Percentiles rank a stretch among this genome's conserved stretches.
Evolutionary conservation across 37 sponge, comb jelly and placozoan species (phyloP).

Genomic region (Eunapius fragilis): DNA sequence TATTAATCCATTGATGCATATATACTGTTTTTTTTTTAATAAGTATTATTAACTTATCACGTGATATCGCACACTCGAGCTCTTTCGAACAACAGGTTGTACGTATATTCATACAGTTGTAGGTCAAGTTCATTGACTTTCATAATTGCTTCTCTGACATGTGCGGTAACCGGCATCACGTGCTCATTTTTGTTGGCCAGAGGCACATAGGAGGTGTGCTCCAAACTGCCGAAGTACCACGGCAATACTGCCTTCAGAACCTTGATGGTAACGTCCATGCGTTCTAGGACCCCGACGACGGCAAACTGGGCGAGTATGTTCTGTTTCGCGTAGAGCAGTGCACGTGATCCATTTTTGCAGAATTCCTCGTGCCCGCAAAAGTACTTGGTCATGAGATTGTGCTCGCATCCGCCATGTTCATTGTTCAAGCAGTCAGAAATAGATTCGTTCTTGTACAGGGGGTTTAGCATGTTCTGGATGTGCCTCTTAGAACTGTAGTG

Average conservation of each 20-base stretch:
- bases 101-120: constrained; percentile 68
- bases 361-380: constrained; percentile 82
- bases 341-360: constrained; percentile 59
- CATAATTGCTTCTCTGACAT: constrained; percentile 20
- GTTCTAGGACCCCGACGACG: constrained; percentile 77
- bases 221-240: constrained; percentile 27
- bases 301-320: constrained; percentile 62
- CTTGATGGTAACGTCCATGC: constrained; percentile 46
- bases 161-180: not conserved
- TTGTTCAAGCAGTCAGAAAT: constrained; percentile 52
- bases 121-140: constrained; percentile 68
- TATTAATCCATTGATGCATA: not conserved
- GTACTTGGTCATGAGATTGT: constrained; percentile 84
- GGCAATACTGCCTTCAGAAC: constrained; percentile 57
- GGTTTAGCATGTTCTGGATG: constrained; percentile 54
- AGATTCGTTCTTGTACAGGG: constrained; percentile 36
- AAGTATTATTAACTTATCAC: not conserved
- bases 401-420: constrained; percentile 67
- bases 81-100: constrained; percentile 18
- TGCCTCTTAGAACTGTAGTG: constrained; percentile 70
- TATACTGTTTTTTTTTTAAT: not conserved
- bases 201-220: constrained; percentile 1
- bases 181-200: constrained; percentile 55
- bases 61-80: constrained; percentile 30
- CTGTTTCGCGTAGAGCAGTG: constrained; percentile 61